A percentile compares a stretch with the other conserved stretches of the same genome.
These are phyloP conservation scores for Ariolimax columbianus DNA, from an alignment of 2,888 invertebrate genomes.

Conservation along the genomic window DNA sequence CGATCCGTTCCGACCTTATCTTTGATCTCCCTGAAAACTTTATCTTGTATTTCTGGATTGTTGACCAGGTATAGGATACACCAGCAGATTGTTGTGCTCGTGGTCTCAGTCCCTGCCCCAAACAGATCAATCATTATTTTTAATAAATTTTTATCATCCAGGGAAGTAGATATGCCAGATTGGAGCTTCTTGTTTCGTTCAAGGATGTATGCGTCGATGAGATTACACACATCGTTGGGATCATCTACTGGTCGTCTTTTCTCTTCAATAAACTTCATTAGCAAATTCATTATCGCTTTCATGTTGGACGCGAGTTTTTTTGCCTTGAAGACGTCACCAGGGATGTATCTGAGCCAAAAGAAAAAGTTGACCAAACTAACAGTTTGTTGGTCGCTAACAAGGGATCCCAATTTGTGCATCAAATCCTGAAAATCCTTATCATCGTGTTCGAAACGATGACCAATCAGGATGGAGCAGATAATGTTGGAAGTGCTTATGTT, in stretches of 20 bases:
- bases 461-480: not conserved
- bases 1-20: slow-evolving; percentile 20
- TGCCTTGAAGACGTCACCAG: slow-evolving; percentile 14
- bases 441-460: not conserved
- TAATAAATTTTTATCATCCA: no score
- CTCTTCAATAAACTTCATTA: slow-evolving; percentile 67
- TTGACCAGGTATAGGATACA: slow-evolving; percentile 88
- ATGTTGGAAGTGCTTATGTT: not conserved
- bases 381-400: no score
- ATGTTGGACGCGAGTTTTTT: not conserved
- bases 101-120: slow-evolving; percentile 77
- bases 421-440: not conserved
- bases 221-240: no score
- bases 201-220: no score
- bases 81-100: slow-evolving; percentile 91
- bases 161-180: no score
- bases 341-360: not conserved
- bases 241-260: no score
- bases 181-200: no score
- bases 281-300: slow-evolving; percentile 78
- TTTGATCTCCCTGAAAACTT: not conserved
- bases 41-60: slow-evolving; percentile 77
- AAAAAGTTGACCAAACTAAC: slow-evolving; percentile 2
- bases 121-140: no score
- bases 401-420: not conserved